These are phyloP conservation scores for Ficedula albicollis DNA, from an alignment of 2,797 vertebrate genomes.

Conservation along the genomic window DNA sequence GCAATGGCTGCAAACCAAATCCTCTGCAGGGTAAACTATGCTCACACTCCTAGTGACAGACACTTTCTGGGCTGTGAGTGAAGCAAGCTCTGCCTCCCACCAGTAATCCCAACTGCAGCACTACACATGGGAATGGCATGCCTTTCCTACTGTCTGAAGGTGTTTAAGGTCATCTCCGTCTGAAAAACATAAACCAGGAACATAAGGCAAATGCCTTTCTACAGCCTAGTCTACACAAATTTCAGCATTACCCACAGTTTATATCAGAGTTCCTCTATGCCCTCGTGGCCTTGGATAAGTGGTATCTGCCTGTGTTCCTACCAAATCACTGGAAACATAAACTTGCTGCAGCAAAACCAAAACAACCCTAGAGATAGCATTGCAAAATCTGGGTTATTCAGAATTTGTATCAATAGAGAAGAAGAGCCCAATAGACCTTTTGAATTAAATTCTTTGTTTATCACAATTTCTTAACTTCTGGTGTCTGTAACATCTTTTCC, in stretches of 20 bases:
- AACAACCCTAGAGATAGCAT: not conserved
- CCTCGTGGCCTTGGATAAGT: not conserved
- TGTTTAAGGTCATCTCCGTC: not conserved
- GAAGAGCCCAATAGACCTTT: not conserved
- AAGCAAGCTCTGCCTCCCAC: not conserved
- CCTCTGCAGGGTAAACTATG: not conserved
- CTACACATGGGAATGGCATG: accelerated
- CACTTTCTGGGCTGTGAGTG: not conserved
- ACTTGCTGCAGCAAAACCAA: not conserved
- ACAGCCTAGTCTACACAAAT: not conserved
- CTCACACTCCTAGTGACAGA: not conserved
- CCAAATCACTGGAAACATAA: not conserved
- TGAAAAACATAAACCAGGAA: not conserved
- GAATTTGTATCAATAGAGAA: not conserved
- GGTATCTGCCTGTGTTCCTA: not conserved
- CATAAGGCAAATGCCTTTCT: not conserved
- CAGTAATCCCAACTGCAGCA: not conserved
- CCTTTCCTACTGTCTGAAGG: not conserved
- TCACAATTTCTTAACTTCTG: not conserved
- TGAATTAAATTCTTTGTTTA: not conserved
- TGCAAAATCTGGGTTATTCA: not conserved
- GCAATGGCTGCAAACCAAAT: not conserved
- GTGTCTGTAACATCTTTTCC: not conserved
- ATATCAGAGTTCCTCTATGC: not conserved
- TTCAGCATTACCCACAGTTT: not conserved